phyloP scores from a whole-genome alignment of 2,797 vertebrate genomes.

The Pangasius sanitwongsei region DNA sequence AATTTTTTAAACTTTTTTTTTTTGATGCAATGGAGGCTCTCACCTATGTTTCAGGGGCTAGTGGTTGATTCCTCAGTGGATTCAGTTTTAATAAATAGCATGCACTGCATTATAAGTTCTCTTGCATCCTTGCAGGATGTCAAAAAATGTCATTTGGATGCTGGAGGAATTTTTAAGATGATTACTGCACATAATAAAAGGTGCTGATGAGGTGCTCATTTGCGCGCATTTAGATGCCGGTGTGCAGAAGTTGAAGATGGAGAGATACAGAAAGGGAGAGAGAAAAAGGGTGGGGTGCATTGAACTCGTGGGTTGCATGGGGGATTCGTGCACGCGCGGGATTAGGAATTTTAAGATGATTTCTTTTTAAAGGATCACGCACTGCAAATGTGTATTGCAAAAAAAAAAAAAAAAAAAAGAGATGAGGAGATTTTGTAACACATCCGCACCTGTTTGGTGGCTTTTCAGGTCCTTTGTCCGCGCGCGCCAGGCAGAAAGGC shows the following conservation, averaged over 20 bases:
- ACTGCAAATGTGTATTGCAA: neutral
- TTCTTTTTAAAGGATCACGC: neutral
- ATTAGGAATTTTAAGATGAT: neutral
- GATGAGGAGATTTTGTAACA: neutral
- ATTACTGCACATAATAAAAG: neutral
- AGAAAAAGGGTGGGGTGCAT: slow-evolving; percentile 41
- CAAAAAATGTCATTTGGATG: neutral
- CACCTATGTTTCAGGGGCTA: slow-evolving; percentile 8
- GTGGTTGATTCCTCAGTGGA: neutral
- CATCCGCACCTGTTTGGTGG: slow-evolving; percentile 8
- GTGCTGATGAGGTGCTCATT: too few species aligned
- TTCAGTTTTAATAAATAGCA: neutral
- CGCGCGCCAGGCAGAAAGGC: slow-evolving; percentile 63
- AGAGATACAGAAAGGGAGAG: neutral
- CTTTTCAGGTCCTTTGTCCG: slow-evolving; percentile 22
- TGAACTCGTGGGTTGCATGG: slow-evolving; percentile 19
- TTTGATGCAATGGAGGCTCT: neutral
- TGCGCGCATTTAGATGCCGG: neutral
- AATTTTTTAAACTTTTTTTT: too few species aligned
- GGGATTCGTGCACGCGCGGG: neutral
- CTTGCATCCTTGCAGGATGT: neutral
- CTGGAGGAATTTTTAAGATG: neutral
- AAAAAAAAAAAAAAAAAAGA: too few species aligned
- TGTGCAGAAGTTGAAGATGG: slow-evolving; percentile 13
- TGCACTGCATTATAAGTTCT: neutral